phyloP scores from a whole-genome alignment of 2,888 invertebrate species.

The Eudiplozoon nipponicum region DNA sequence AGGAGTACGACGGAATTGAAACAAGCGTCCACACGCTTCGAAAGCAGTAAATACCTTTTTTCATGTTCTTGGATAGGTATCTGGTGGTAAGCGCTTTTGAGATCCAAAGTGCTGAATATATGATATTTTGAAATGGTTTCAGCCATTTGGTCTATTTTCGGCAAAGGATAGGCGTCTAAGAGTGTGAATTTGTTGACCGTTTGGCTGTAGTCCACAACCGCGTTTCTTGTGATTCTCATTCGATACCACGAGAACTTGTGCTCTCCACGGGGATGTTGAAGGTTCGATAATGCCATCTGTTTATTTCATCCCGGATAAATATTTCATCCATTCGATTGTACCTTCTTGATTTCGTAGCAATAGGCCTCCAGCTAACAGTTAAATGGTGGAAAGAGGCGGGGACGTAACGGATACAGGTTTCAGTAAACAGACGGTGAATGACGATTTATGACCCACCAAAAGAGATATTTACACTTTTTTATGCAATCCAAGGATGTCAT shows the following conservation, averaged over 20 bases:
- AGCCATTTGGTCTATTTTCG: slow-evolving; percentile 14
- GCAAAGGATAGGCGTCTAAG: slow-evolving; percentile 17
- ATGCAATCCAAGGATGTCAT: too few species aligned
- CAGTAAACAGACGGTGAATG: too few species aligned
- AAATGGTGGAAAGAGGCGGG: too few species aligned
- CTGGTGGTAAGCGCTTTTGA: slow-evolving; percentile 16
- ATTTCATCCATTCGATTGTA: slow-evolving; percentile 8
- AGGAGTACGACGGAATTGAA: slow-evolving; percentile 16
- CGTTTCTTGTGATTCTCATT: slow-evolving; percentile 15
- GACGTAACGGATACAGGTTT: too few species aligned
- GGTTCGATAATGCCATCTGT: slow-evolving; percentile 16
- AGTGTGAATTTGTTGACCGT: slow-evolving; percentile 18
- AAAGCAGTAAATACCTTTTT: slow-evolving; percentile 16
- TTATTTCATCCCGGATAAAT: too few species aligned
- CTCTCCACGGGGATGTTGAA: slow-evolving; percentile 17
- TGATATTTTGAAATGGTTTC: slow-evolving; percentile 9
- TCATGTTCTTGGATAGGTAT: slow-evolving; percentile 12
- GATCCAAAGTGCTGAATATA: slow-evolving; percentile 17
- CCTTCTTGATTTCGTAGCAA: slow-evolving; percentile 11
- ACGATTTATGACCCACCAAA: too few species aligned
- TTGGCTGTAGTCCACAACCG: slow-evolving; percentile 17
- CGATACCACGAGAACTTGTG: slow-evolving; percentile 17
- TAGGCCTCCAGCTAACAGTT: slow-evolving; percentile 4
- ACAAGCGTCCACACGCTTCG: slow-evolving; percentile 16
- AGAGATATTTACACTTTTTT: too few species aligned